Base-by-base conservation (phyloP, 2,113 vertebrate genomes). In the Hassar affinis region DNA sequence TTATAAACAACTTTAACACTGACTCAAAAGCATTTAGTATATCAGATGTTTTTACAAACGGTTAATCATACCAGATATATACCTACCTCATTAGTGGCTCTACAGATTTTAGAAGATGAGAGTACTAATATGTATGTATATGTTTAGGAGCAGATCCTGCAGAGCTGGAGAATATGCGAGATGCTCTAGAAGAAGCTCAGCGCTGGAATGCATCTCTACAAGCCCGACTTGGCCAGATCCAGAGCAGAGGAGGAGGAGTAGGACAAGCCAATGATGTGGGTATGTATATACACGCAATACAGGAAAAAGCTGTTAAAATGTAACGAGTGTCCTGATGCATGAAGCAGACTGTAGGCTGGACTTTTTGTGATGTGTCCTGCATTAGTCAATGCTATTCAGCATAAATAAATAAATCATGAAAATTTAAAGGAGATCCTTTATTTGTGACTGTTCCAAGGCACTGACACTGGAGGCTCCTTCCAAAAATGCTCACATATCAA, bases 201-300 rank as follows among this genome's bases (percentile, higher is more conserved):
- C 93, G 93, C 85, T 95, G 94, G 93, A 95, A 95, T 18, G 77
- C 89, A 3, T 95, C 94, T 27, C 88, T 95, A 38, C 94, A 95
- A 87, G 92, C 93, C 64, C 90, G 94, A 35, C 89, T 95, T 30
- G 94, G 94, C 45, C 92, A 93, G 64, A 95, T 94, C 79, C 94
- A 94, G 89, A 93, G 86, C 84, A 92, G 93, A 0, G 93, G 92
- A 14, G 94, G 93, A 51, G 94, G 94, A 9, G 94, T 94, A 2
- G 94, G 94, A 7, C 93, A 92, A 22, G 85, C 92, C 69, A 93
- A 79, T 2, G 94, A 95, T 78, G 87, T 90, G 12, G 89, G 94
- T 94, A 85, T 62, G 82, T 71, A n/a, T 18, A 33, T 7, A 10
- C 38, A 38, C 7, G 10, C 57, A 30, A 47, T 69, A 30, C 64